Evolutionary conservation across 2,797 vertebrate genomes (phyloP).

Genomic region (Sebastiscus albofasciatus): DNA sequence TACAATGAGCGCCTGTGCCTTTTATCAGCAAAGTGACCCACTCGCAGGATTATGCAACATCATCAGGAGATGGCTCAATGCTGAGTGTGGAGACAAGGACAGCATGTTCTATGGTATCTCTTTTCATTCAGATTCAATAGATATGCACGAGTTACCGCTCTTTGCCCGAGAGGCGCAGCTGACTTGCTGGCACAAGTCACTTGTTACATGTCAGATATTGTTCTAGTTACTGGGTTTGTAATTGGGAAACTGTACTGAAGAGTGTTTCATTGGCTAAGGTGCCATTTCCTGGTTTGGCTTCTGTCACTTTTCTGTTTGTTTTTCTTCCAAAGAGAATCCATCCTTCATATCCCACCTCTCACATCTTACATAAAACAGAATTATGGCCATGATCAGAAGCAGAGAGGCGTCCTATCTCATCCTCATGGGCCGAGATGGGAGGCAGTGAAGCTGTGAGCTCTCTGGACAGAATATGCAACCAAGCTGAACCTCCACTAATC

Average conservation of each 20-base stretch:
- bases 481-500: constrained; percentile 84
- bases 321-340: background rate
- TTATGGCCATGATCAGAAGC: constrained; percentile 46
- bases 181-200: background rate
- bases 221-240: background rate
- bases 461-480: constrained; percentile 62
- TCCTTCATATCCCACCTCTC: background rate
- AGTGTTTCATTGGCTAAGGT: background rate
- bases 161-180: background rate
- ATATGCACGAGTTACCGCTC: background rate
- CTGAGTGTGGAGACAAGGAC: constrained; percentile 41
- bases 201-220: background rate
- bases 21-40: constrained; percentile 67
- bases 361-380: constrained; percentile 17
- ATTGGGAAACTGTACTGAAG: background rate
- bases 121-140: constrained; percentile 36
- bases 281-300: background rate
- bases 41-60: constrained; percentile 73
- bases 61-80: constrained; percentile 64
- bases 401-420: constrained; percentile 62
- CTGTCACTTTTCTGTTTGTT: background rate
- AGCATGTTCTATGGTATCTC: constrained; percentile 39
- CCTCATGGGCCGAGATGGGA: constrained; percentile 49
- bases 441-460: constrained; percentile 59
- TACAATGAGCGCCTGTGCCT: constrained; percentile 42